phyloP scores from a whole-genome alignment of 2,888 invertebrate genomes.

The Tanytarsus gracilentus region DNA sequence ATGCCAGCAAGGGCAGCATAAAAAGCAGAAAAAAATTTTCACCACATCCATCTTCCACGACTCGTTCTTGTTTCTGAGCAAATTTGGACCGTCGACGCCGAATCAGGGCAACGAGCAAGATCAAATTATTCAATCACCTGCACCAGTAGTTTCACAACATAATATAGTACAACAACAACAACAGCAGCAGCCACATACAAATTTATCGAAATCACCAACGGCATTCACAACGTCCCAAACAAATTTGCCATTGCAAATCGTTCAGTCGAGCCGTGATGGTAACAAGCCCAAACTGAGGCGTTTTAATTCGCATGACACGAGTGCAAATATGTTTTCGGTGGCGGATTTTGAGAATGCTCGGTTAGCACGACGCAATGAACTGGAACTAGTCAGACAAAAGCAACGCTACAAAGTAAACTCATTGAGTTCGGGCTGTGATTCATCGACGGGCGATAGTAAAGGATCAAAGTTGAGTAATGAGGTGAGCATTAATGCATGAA shows the following conservation, averaged over 20 bases:
- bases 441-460: constrained; percentile 43
- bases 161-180: neutral
- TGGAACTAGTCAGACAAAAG: constrained; percentile 37
- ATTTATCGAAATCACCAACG: constrained; percentile 32
- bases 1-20: constrained; percentile 30
- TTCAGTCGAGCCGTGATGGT: constrained; percentile 37
- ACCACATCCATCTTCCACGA: constrained; percentile 17
- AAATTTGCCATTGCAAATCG: constrained; percentile 36
- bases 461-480: constrained; percentile 42
- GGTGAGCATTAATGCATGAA: constrained; percentile 34
- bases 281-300: constrained; percentile 42
- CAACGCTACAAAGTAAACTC: constrained; percentile 40
- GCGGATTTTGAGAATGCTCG: constrained; percentile 44
- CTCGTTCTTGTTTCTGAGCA: constrained; percentile 15
- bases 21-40: constrained; percentile 30
- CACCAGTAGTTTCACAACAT: neutral
- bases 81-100: neutral
- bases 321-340: constrained; percentile 44
- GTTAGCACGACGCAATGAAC: constrained; percentile 42
- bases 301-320: constrained; percentile 43
- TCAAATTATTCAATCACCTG: constrained; percentile 13
- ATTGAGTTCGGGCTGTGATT: constrained; percentile 39
- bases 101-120: constrained; percentile 9
- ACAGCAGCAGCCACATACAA: neutral
- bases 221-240: constrained; percentile 35